Evolutionary conservation across 2,888 invertebrate species (phyloP), one percentile per base, ranked within the genome.

Genomic region (Adineta ricciae): DNA sequence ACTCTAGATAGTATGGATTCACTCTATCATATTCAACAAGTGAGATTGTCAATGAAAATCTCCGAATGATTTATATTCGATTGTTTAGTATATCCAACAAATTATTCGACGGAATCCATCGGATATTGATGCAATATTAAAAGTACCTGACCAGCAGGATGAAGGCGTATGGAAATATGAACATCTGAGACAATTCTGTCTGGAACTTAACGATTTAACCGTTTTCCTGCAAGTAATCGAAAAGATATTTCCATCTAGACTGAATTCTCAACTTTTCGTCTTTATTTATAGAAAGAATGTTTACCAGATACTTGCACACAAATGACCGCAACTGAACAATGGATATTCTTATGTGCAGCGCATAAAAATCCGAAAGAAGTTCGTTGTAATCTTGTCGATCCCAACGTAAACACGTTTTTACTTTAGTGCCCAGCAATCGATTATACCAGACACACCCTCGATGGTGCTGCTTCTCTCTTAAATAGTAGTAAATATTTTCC

Each of bases 151-250:
- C 88, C 94, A 95, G 36, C 97, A 97, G 91, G 97, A 98, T 90
- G 97, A 97, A 91, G 97, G 98, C 64, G 98, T 99, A 83, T 99
- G 99, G 99, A 99, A 99, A 92, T 99, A 99, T 91, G 99, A 99
- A 92, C 99, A 99, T 92, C 92, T 99, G 86, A 93, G 95, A 88
- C 98, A 99, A 91, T 98, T 99, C 91, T 99, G 98, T 90, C 97
- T 99, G 96, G 98, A 99, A 91, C 91, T 99, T 83, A 99, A 99
- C 92, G 97, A 97, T n/a, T 92, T 99, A 88, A 97, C 98, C 83
- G 97, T 99, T 0, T 93, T 95, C 89, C 92, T 99, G 87, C 72
- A 72, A 36, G 72, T 72, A 64, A 27, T n/a, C 91, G 87, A 87
- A 50, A 0, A n/a, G 52, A 38, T 64, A 82, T 85, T 46, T 46